Conservation (phyloP, 2,888 invertebrate species). For the Stenotaenia linearis region DNA sequence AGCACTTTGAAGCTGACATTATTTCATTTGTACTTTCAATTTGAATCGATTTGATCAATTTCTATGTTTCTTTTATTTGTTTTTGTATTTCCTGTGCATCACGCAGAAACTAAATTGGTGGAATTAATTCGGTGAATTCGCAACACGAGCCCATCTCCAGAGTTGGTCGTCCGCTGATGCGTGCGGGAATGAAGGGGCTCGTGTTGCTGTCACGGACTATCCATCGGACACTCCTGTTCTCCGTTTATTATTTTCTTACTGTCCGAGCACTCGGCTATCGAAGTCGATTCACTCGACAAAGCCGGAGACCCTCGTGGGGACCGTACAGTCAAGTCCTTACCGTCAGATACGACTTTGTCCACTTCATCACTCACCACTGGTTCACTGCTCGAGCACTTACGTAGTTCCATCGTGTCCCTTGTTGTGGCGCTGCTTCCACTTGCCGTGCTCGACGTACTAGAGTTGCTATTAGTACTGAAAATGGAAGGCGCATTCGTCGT, state of each 20-base stretch:
- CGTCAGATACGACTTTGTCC: not conserved
- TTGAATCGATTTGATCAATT: not conserved
- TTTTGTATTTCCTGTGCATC: conserved; percentile 20
- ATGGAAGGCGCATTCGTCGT: not conserved
- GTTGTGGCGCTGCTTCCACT: conserved; percentile 7
- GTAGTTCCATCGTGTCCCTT: conserved; percentile 7
- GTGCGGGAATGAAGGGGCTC: conserved; percentile 19
- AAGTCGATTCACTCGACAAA: not conserved
- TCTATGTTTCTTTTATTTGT: not conserved
- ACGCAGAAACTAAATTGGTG: conserved; percentile 11
- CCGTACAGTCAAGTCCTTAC: conserved; percentile 3
- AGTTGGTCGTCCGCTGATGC: conserved; percentile 21
- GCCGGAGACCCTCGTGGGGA: not conserved
- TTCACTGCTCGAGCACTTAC: conserved; percentile 18
- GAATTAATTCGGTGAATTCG: conserved; percentile 17
- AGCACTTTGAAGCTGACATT: not conserved
- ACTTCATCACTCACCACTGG: conserved; percentile 12
- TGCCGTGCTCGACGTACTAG: conserved; percentile 8
- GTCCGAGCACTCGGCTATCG: not conserved
- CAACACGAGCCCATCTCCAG: conserved; percentile 24
- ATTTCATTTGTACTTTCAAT: not conserved
- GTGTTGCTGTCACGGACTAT: conserved; percentile 14
- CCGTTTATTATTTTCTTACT: not conserved
- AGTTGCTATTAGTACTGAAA: conserved; percentile 26
- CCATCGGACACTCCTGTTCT: conserved; percentile 16